Evolutionary conservation across 1,140 invertebrate species (phyloP), one percentile per base, ranked within the genome.

Genomic region (Venturia canescens): DNA sequence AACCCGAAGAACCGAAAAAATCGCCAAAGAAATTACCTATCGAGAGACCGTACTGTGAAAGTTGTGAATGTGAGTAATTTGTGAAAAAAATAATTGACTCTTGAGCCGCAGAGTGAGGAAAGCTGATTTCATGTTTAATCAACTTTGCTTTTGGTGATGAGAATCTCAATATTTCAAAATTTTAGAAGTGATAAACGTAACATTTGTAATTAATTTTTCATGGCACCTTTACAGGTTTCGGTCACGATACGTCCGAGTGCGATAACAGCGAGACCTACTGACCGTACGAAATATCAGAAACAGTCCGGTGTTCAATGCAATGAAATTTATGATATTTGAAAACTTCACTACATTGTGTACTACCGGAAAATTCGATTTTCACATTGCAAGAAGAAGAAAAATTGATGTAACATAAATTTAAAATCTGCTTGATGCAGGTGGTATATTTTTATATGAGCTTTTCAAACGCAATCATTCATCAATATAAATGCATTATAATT

Each of bases 31-130:
- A 92, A 78, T 89, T 93, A 78, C 84, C 91, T 9, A 86, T 90
- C 48, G 93, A 95, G 5, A 92, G 98, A 75, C 95, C 97, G 63
- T 99, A 98, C 92, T 99, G 98, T 92, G 96, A 97, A 82, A 96
- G 94, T 82, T 99, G 98, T 93, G 98, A 98, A 96, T 95, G 97
- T 98, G 93, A 88, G 85, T 88, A 70, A 83, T 83, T 69, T 63
- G 34, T 82, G 76, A 85, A 86, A 44, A 11, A 72, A 89, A 16
- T 80, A n/a, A 11, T 53, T 53, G 50, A 21, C 0, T 13, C 13
- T 44, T 44, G 50, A 5, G n/a, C 1, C 50, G 18, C 18, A 16
- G 48, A 87, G 79, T 87, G 86, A 78, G 88, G 31, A 78, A 74
- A 78, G 72, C 78, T 21, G 79, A 79, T 27, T 3, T 79, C 60